These are phyloP conservation scores for Phrynocephalus guinanensis DNA, from an alignment of 2,797 vertebrate genomes.

Conservation along the genomic window DNA sequence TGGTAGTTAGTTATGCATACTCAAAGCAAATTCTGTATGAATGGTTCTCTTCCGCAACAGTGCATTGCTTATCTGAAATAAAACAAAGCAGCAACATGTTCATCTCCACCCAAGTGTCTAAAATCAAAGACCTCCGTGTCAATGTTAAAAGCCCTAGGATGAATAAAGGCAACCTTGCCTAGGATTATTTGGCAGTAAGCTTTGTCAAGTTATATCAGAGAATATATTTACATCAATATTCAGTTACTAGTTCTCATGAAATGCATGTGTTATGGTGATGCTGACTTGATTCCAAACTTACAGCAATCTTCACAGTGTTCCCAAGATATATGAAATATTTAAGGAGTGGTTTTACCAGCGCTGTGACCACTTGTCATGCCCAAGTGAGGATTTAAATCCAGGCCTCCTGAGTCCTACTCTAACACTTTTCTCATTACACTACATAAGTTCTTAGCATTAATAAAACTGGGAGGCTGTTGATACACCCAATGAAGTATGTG, in stretches of 20 bases:
- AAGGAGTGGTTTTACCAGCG: too few species aligned
- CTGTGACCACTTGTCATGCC: too few species aligned
- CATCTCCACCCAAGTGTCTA: slow-evolving; percentile 25
- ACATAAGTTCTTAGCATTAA: slow-evolving; percentile 12
- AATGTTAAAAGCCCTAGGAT: background rate
- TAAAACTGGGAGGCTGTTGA: slow-evolving; percentile 7
- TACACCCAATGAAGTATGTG: background rate
- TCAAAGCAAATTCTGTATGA: background rate
- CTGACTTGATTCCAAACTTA: too few species aligned
- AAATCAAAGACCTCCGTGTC: slow-evolving; percentile 13
- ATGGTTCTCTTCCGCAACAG: slow-evolving; percentile 12
- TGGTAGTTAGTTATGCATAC: background rate
- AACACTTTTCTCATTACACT: background rate
- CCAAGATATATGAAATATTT: too few species aligned
- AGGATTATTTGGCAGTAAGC: background rate
- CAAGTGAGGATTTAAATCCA: too few species aligned
- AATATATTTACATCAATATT: background rate
- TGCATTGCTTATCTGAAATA: slow-evolving; percentile 16
- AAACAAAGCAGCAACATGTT: slow-evolving; percentile 36
- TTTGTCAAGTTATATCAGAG: slow-evolving; percentile 42
- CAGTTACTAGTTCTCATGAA: too few species aligned
- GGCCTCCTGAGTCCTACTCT: too few species aligned
- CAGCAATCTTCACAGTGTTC: too few species aligned
- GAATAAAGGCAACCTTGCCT: background rate
- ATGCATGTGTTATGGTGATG: too few species aligned